phyloP scores from a whole-genome alignment of 64 coral and sea anemone genomes.

The Anthopleura sola region DNA sequence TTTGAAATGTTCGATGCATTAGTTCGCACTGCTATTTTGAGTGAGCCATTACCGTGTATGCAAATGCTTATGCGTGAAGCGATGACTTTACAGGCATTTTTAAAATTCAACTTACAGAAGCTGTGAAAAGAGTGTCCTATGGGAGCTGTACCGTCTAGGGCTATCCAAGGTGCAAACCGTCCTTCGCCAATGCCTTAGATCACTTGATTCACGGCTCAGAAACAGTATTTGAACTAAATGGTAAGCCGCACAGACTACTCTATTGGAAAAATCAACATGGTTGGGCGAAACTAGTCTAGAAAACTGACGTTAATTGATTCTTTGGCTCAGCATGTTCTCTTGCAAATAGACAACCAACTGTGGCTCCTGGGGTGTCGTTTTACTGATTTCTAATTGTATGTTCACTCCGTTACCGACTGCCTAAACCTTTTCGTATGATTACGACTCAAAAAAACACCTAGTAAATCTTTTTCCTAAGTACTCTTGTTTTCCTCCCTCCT shows the following conservation, averaged over 20 bases:
- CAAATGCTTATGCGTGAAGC: too few species aligned
- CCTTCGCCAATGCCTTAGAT: too few species aligned
- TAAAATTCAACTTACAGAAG: too few species aligned
- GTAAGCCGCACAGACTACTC: not conserved
- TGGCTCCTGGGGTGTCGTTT: not conserved
- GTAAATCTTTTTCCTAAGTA: not conserved
- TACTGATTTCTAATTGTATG: not conserved
- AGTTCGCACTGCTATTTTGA: too few species aligned
- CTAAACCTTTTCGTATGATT: not conserved
- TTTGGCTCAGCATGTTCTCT: not conserved
- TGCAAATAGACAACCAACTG: constrained; percentile 7
- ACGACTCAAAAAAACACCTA: not conserved
- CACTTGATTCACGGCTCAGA: too few species aligned
- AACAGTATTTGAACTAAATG: not conserved
- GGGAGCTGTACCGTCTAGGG: too few species aligned
- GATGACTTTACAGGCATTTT: too few species aligned
- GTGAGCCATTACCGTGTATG: too few species aligned
- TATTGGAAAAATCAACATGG: not conserved
- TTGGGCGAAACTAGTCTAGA: not conserved
- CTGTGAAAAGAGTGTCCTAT: too few species aligned
- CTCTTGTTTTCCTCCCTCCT: not conserved
- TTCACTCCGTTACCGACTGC: not conserved
- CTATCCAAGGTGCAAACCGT: too few species aligned
- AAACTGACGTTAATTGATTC: not conserved
- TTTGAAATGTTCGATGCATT: too few species aligned